Percentiles rank a stretch among this genome's conserved stretches.
Evolutionary conservation across 2,797 vertebrate genomes (phyloP).

Genomic region (Myoxocephalus aenaeus): DNA sequence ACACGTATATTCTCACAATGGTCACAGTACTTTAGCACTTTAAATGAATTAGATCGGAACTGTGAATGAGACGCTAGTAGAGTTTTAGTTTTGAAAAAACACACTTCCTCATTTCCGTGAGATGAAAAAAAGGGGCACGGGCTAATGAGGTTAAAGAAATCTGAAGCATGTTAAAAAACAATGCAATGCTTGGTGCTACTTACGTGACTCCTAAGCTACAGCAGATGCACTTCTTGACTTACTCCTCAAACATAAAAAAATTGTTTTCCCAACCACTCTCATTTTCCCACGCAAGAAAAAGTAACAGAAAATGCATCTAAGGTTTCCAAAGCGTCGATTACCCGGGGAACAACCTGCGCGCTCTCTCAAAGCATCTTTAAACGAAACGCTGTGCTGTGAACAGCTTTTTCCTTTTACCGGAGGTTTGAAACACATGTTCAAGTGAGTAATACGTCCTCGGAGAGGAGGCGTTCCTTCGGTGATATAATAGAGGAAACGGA

Average conservation of each 20-base stretch:
- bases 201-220: background rate
- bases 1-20: too few species aligned
- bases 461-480: slow-evolving; percentile 1
- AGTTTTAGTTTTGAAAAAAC: too few species aligned
- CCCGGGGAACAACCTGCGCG: slow-evolving; percentile 8
- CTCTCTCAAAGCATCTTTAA: slow-evolving; percentile 15
- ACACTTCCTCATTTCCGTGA: too few species aligned
- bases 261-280: too few species aligned
- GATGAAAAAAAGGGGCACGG: too few species aligned
- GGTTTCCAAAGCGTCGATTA: slow-evolving; percentile 14
- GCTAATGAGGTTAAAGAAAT: too few species aligned
- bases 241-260: slow-evolving; percentile 6
- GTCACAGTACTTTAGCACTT: too few species aligned
- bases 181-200: too few species aligned
- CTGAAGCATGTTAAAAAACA: background rate
- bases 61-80: too few species aligned
- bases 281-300: background rate
- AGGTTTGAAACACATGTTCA: slow-evolving; percentile 28
- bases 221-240: background rate
- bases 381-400: slow-evolving; percentile 21
- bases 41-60: too few species aligned
- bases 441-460: slow-evolving; percentile 39
- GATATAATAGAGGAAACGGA: slow-evolving; percentile 33
- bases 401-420: slow-evolving; percentile 25
- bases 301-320: background rate